These are phyloP conservation scores for Drosophila nigricruria DNA, from an alignment of 2,888 invertebrate genomes.

Conservation along the genomic window DNA sequence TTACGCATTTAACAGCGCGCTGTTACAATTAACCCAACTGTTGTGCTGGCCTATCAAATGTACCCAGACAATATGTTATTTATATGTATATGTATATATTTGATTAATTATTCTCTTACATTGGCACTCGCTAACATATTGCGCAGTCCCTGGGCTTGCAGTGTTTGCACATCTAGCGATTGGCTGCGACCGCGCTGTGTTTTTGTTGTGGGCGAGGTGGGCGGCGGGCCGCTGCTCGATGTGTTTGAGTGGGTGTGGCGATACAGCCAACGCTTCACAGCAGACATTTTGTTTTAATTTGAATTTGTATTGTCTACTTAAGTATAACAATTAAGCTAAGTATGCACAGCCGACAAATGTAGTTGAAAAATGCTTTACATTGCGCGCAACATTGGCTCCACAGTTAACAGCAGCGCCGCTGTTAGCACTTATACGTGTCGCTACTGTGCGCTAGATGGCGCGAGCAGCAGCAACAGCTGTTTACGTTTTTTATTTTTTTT, in stretches of 20 bases:
- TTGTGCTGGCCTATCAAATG: background rate
- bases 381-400: conserved; percentile 17
- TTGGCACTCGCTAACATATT: conserved; percentile 82
- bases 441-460: conserved; percentile 55
- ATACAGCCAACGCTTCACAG: conserved; percentile 84
- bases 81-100: background rate
- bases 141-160: conserved; percentile 83
- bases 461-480: background rate
- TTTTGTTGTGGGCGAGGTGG: conserved; percentile 69
- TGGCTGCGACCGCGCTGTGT: conserved; percentile 84
- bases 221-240: conserved; percentile 65
- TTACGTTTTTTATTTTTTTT: conserved; percentile 3
- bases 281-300: conserved; percentile 76
- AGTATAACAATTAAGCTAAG: conserved; percentile 29
- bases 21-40: conserved; percentile 28
- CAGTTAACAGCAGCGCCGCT: conserved; percentile 30
- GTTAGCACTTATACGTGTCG: background rate
- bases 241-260: conserved; percentile 78
- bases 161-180: conserved; percentile 84
- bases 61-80: background rate
- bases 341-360: conserved; percentile 47
- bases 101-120: conserved; percentile 49
- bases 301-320: conserved; percentile 13
- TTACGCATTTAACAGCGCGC: conserved; percentile 4
- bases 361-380: conserved; percentile 44